These are phyloP conservation scores for Cynaeus angustus DNA, from an alignment of 2,888 invertebrate genomes.

Conservation along the genomic window DNA sequence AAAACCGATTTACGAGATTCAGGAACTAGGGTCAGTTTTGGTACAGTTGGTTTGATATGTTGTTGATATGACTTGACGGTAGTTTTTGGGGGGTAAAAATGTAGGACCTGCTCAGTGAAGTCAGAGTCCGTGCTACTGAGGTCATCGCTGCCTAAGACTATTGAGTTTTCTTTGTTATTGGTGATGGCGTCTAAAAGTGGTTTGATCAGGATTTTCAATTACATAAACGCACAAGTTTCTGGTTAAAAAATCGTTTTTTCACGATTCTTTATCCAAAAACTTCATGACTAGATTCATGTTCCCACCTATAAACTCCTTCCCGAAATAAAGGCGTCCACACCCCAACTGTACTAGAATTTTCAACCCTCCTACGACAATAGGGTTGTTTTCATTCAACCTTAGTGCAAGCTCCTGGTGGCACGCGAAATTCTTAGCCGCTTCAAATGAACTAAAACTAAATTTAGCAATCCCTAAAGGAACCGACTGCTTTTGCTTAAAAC, in stretches of 20 bases:
- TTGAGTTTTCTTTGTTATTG: slow-evolving; percentile 57
- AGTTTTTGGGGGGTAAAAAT: slow-evolving; percentile 5
- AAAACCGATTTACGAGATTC: too few species aligned
- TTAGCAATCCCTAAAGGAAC: slow-evolving; percentile 70
- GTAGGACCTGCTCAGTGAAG: neutral
- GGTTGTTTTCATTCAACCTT: slow-evolving; percentile 68
- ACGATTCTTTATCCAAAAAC: too few species aligned
- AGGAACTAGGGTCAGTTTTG: too few species aligned
- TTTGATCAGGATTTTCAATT: too few species aligned
- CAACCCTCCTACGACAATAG: slow-evolving; percentile 70
- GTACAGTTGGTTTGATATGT: neutral
- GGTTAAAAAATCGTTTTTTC: too few species aligned
- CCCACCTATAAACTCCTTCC: slow-evolving; percentile 70
- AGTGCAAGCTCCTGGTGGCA: slow-evolving; percentile 69
- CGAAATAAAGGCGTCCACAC: slow-evolving; percentile 72
- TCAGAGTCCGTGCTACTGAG: slow-evolving; percentile 10
- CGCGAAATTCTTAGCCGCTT: slow-evolving; percentile 65
- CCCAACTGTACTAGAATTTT: slow-evolving; percentile 72
- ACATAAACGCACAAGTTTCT: too few species aligned
- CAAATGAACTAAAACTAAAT: slow-evolving; percentile 68
- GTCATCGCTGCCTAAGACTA: slow-evolving; percentile 56
- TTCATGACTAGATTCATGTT: too few species aligned
- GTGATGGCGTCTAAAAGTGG: slow-evolving; percentile 62
- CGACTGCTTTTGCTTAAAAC: slow-evolving; percentile 70
- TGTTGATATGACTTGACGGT: neutral